Base-by-base conservation (phyloP, 2,888 invertebrate genomes). In the Anthophora plumipes region DNA sequence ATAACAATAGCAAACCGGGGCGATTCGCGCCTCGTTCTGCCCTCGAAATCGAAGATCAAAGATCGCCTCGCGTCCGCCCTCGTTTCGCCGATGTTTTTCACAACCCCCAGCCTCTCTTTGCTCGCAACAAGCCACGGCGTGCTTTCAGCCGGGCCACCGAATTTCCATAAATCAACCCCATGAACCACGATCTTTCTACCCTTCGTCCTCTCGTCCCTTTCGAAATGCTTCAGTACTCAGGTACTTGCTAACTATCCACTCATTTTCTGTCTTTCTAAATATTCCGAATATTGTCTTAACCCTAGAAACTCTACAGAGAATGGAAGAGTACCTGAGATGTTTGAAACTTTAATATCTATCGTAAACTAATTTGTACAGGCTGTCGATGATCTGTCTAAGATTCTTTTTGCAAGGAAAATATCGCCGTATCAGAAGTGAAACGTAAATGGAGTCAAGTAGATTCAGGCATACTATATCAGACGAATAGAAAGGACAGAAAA, bases 91-190 rank as follows among this genome's bases (percentile, higher is more conserved):
- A 80, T 80, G 81, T 80, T 79, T 85, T 79, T 82, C 59, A 61
- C 72, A 55, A 60, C 79, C 77, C n/a, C 82, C 43, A 43, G 37
- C 48, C n/a, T 25, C 50, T 59, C 72, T 69, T 77, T 66, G 68
- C 84, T 78, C 72, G 66, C 64, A 77, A 77, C 74, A 74, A 73
- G 72, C 71, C 78, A 54, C 76, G 71, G 73, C 73, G 76, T 76
- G 82, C 78, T 85, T 80, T 85, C 80, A 75, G 64, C 63, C 74
- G 72, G 66, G 57, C 82, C 85, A 71, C 64, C 83, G 55, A 87
- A 86, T 86, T 87, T 86, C 88, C 86, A 86, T 87, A 87, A 87
- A 87, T 85, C 85, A 70, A 87, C 86, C 76, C 64, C 66, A 22
- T 46, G 17, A 59, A 25, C 57, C 57, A n/a, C 22, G 50, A 41